Base-by-base conservation (phyloP, 2,888 invertebrate genomes). In the Sylvicola fuscatus region DNA sequence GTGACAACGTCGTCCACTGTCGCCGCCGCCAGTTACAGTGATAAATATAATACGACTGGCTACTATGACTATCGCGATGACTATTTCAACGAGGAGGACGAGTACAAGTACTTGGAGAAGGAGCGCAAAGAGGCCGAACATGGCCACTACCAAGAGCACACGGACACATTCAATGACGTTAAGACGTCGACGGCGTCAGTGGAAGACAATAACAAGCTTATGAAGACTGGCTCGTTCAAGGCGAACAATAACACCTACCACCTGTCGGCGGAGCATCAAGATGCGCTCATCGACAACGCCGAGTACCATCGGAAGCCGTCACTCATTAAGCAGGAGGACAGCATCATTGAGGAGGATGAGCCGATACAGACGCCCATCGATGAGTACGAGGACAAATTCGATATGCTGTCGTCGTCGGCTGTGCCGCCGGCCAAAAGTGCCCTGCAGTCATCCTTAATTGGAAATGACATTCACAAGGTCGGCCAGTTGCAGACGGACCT, bases 61-160 rank as follows among this genome's bases (percentile, higher is more conserved):
- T 42, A 50, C 44, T 58, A 58, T 49, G 50, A 56, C 45, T 57
- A 56, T 50, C 53, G 50, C 28, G 52, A 56, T 40, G 58, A 58
- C 46, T 58, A 51, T 43, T 58, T 58, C 40, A 56, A 57, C 38
- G 58, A 58, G 42, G 58, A 58, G 42, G 58, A 58, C 42, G 58
- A 58, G 43, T 54, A 52, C 37, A 55, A 56, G 37, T 58, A 57
- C 41, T 46, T 56, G 14, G 55, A 57, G 38, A 54, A 53, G 32
- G 56, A 56, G 37, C 42, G 47, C 30, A 36, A 39, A 31, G 33
- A 36, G 12, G 33, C 21, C 12, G 11, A 12, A 2, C 14, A 34
- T 21, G 21, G 21, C 8, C 21, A 21, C 4, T 21, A 21, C 8
- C 21, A 21, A 6, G 21, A 21, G 21, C 5, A 21, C 21, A 21